Evolutionary conservation across 2,113 vertebrate species (phyloP), one percentile per base, ranked within the genome.

Genomic region (Bubo scandiacus): DNA sequence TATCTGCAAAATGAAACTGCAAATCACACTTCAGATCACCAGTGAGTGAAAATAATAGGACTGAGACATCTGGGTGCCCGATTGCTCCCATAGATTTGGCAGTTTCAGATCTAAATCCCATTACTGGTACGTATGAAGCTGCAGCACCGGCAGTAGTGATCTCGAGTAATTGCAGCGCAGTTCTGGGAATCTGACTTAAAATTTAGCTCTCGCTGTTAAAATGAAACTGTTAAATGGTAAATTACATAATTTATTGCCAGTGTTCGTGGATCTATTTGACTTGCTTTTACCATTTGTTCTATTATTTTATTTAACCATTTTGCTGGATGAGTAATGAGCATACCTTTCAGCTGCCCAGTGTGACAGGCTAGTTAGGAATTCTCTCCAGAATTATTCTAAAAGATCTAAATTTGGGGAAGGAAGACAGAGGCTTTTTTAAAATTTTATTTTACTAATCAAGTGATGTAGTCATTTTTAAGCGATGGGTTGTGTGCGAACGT

Each of bases 151-250:
- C 57, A 47, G 65, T 22, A 82, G 71, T 16, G 29, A 79, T 77
- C 83, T 65, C 5, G 5, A 19, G 42, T 89, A 85, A 94, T 92
- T 78, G 92, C 90, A 88, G 52, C 3, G 0, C 90, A 70, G 74
- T 96, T 95, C 96, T 96, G 94, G 95, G 93, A 95, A 88, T 43
- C 70, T 20, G 81, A 70, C 81, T 96, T 34, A 93, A 77, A 95
- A 92, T 91, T 78, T 94, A 71, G 61, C 86, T 94, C 87, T 90
- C 1, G 12, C 77, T 88, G 75, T 45, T 81, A 63, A 90, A 96
- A 74, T 49, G 29, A 81, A 90, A 71, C 74, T 92, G 78, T 78
- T 74, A 77, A 87, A 96, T 85, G 72, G 92, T 82, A 91, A 96
- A 95, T 94, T 79, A 72, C 68, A 52, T 94, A 75, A 73, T 86